phyloP scores from a whole-genome alignment of 2,888 invertebrate species.

The Agapostemon virescens region DNA sequence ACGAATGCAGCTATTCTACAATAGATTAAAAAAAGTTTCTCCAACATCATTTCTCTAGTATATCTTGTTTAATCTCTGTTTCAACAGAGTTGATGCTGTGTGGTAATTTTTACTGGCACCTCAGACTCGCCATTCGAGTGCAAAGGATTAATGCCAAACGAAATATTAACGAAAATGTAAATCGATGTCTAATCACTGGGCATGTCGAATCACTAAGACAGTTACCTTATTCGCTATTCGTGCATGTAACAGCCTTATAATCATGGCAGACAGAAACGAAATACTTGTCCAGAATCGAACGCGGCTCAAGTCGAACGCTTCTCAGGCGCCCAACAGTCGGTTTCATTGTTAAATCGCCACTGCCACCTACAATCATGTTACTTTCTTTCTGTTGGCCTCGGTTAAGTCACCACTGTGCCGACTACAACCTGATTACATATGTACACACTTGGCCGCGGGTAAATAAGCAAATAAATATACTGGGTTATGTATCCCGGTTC shows the following conservation, averaged over 20 bases:
- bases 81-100: too few species aligned
- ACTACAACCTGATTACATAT: slow-evolving; percentile 62
- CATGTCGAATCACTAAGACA: too few species aligned
- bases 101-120: too few species aligned
- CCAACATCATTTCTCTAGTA: too few species aligned
- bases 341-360: slow-evolving; percentile 70
- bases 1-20: too few species aligned
- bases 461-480: slow-evolving; percentile 53
- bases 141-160: too few species aligned
- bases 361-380: slow-evolving; percentile 74
- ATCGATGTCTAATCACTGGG: too few species aligned
- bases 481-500: slow-evolving; percentile 23
- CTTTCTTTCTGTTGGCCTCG: slow-evolving; percentile 70
- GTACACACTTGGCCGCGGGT: slow-evolving; percentile 44
- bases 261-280: neutral
- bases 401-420: slow-evolving; percentile 68
- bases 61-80: too few species aligned
- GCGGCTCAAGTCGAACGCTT: slow-evolving; percentile 36
- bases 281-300: slow-evolving; percentile 47
- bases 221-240: too few species aligned
- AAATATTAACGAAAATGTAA: too few species aligned
- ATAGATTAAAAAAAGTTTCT: too few species aligned
- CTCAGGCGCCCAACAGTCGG: slow-evolving; percentile 40
- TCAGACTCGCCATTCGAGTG: too few species aligned
- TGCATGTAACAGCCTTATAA: neutral